Conservation (phyloP, 2,113 vertebrate genomes). For the Brachyistius frenatus region DNA sequence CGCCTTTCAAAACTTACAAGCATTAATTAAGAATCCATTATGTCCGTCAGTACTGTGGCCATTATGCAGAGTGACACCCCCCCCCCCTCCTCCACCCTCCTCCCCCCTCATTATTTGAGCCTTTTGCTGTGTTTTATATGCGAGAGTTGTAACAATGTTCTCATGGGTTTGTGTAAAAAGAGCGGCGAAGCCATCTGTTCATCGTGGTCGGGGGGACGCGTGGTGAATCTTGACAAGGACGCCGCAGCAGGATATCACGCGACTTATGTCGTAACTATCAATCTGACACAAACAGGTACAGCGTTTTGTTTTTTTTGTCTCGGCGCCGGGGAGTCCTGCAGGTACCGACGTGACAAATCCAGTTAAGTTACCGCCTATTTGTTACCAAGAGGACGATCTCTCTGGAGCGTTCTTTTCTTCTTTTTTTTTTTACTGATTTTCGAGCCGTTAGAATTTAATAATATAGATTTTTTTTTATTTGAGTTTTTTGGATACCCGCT, state of each 20-base stretch:
- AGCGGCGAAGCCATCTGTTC: slow-evolving; percentile 74
- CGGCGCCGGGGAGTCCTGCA: background rate
- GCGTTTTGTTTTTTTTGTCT: slow-evolving; percentile 6
- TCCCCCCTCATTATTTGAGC: slow-evolving; percentile 42
- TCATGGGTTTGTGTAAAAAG: slow-evolving; percentile 59
- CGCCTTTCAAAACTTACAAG: slow-evolving; percentile 61
- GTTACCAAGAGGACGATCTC: background rate
- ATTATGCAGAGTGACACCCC: slow-evolving; percentile 70
- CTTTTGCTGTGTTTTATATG: slow-evolving; percentile 53
- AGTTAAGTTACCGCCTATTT: slow-evolving; percentile 1
- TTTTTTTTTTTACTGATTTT: too few species aligned
- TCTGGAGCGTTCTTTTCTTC: background rate
- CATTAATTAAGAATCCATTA: slow-evolving; percentile 81
- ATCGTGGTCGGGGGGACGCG: slow-evolving; percentile 30
- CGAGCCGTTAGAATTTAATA: too few species aligned
- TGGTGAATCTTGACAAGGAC: slow-evolving; percentile 70
- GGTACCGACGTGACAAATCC: slow-evolving; percentile 5
- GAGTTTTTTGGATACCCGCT: background rate
- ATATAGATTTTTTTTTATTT: slow-evolving; percentile 7
- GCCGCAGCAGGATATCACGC: slow-evolving; percentile 33
- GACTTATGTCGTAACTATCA: slow-evolving; percentile 49
- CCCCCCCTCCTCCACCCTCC: too few species aligned
- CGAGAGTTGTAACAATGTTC: slow-evolving; percentile 47
- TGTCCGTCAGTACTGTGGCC: slow-evolving; percentile 76
- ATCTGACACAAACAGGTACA: slow-evolving; percentile 46